Conservation (phyloP, 2,113 vertebrate genomes). For the Steatornis caripensis region DNA sequence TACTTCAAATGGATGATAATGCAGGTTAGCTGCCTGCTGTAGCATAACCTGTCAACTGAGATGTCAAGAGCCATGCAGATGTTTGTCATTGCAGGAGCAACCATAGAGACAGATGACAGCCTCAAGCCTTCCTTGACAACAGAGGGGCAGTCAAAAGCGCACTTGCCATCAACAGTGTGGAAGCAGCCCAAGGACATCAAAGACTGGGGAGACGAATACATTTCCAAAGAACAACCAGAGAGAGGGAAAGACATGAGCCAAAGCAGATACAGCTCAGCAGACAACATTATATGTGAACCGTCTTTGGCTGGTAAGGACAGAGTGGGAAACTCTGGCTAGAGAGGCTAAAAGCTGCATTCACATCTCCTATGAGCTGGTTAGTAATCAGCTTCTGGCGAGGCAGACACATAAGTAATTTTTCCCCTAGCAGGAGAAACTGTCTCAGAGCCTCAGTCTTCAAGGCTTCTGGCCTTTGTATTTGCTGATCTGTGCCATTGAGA, state of each 20-base stretch:
- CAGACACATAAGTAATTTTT: neutral
- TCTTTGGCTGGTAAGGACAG: slow-evolving; percentile 76
- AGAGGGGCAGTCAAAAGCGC: slow-evolving; percentile 68
- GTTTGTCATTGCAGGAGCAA: slow-evolving; percentile 29
- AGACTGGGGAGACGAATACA: slow-evolving; percentile 79
- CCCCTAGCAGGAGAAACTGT: neutral
- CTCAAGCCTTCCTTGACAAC: slow-evolving; percentile 67
- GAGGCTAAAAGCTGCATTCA: neutral
- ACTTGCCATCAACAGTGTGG: slow-evolving; percentile 75
- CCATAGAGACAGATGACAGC: slow-evolving; percentile 65
- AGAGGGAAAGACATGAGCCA: slow-evolving; percentile 72
- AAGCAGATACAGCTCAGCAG: slow-evolving; percentile 72
- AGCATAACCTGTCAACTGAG: neutral
- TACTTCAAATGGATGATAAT: neutral
- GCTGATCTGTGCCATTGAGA: neutral
- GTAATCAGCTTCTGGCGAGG: neutral
- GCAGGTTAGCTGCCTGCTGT: neutral
- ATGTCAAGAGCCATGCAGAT: neutral
- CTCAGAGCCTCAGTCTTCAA: neutral
- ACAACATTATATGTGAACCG: slow-evolving; percentile 74
- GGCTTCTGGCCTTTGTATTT: neutral
- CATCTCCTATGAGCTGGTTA: neutral
- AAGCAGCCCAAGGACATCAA: slow-evolving; percentile 78
- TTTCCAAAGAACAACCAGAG: slow-evolving; percentile 76
- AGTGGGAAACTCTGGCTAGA: neutral